Evolutionary conservation across 2,797 vertebrate genomes (phyloP).

Genomic region (Diplodus sargus): DNA sequence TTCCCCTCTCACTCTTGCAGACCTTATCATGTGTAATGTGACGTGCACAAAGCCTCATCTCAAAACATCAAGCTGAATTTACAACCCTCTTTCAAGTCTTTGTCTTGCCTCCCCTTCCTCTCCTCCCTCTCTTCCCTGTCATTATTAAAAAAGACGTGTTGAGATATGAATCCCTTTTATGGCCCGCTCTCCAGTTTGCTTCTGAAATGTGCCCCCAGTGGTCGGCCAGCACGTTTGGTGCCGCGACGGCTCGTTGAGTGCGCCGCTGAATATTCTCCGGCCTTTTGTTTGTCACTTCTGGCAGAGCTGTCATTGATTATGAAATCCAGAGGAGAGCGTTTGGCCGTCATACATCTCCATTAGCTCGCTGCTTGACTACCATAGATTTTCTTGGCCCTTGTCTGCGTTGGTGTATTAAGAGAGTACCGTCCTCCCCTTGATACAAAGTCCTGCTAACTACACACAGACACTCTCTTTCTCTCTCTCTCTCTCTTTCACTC

Average conservation of each 20-base stretch:
- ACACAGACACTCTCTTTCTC: constrained; percentile 50
- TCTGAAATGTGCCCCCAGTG: constrained; percentile 92
- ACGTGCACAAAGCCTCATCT: constrained; percentile 71
- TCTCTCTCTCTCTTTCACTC: constrained; percentile 36
- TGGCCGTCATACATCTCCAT: constrained; percentile 99
- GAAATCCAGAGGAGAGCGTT: constrained; percentile 97
- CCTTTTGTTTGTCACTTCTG: constrained; percentile 95
- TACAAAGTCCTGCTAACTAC: constrained; percentile 91
- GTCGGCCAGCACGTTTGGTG: constrained; percentile 76
- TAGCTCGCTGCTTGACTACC: constrained; percentile 96
- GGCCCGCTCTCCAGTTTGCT: constrained; percentile 89
- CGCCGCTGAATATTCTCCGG: constrained; percentile 91
- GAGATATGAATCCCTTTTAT: constrained; percentile 97
- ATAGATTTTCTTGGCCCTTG: constrained; percentile 98
- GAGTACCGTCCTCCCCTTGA: constrained; percentile 90
- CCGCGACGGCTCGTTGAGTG: constrained; percentile 53
- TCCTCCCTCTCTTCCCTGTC: constrained; percentile 90
- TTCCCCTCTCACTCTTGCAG: constrained; percentile 27
- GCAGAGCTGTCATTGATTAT: constrained; percentile 98
- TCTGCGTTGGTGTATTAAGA: constrained; percentile 97
- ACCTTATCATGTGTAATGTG: constrained; percentile 70
- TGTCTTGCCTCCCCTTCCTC: constrained; percentile 69
- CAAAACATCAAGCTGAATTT: constrained; percentile 79
- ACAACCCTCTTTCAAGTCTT: constrained; percentile 80
- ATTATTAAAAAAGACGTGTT: constrained; percentile 94